These are phyloP conservation scores for Tortrix viridana DNA, from an alignment of 2,888 invertebrate genomes.

Conservation along the genomic window DNA sequence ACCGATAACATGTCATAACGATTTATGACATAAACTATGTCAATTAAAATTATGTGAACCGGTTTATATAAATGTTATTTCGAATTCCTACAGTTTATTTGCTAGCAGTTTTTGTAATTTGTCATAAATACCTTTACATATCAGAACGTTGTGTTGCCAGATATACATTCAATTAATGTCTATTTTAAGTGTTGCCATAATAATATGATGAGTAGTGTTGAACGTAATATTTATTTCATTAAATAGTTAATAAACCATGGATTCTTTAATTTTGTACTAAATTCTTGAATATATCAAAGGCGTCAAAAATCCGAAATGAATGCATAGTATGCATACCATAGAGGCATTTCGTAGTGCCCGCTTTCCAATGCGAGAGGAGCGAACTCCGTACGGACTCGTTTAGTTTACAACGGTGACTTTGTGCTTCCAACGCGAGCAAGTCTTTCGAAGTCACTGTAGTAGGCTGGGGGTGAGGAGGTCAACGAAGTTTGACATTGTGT, in stretches of 20 bases:
- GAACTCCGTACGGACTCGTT: too few species aligned
- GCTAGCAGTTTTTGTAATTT: neutral
- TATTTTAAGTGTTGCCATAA: constrained; percentile 25
- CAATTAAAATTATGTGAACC: constrained; percentile 30
- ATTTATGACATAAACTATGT: constrained; percentile 34
- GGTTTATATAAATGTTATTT: neutral
- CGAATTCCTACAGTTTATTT: constrained; percentile 7
- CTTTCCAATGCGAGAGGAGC: too few species aligned
- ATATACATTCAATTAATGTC: neutral
- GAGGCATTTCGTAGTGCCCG: too few species aligned
- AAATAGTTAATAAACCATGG: constrained; percentile 47
- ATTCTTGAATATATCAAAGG: neutral
- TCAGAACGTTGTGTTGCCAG: constrained; percentile 26
- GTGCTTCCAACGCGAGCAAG: too few species aligned
- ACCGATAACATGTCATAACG: constrained; percentile 10
- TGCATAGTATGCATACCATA: too few species aligned
- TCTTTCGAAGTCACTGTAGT: too few species aligned
- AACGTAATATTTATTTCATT: constrained; percentile 49
- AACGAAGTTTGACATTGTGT: too few species aligned
- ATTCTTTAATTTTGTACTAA: constrained; percentile 15
- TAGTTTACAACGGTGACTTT: too few species aligned
- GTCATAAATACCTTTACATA: constrained; percentile 20
- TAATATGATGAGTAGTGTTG: constrained; percentile 18
- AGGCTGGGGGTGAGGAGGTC: too few species aligned
- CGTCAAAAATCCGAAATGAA: too few species aligned